These are phyloP conservation scores for Copidosoma aretas DNA, from an alignment of 2,888 invertebrate species.

Conservation along the genomic window DNA sequence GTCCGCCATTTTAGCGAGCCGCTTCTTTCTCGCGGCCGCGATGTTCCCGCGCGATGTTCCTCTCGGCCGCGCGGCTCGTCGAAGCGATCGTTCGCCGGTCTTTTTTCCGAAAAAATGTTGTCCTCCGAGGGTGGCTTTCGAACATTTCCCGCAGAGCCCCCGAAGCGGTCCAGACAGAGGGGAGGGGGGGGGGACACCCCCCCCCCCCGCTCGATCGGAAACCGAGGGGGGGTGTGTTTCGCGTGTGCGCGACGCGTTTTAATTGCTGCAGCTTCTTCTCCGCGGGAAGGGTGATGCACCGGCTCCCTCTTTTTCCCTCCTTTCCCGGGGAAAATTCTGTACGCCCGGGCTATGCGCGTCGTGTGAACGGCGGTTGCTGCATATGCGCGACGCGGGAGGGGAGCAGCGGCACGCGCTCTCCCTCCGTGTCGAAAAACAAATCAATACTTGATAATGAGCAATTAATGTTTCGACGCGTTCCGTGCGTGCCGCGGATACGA, in stretches of 20 bases:
- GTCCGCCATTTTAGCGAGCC: slow-evolving; percentile 53
- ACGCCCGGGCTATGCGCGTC: no score
- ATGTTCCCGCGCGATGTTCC: slow-evolving; percentile 19
- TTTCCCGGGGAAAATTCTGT: background rate
- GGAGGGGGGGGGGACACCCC: background rate
- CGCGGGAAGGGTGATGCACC: background rate
- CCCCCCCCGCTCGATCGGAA: background rate
- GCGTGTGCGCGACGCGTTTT: background rate
- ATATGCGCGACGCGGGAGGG: no score
- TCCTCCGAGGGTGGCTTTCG: no score
- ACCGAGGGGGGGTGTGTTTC: background rate
- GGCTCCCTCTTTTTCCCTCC: slow-evolving; percentile 2
- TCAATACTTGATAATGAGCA: slow-evolving; percentile 62
- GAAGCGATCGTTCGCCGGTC: no score
- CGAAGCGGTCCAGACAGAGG: background rate
- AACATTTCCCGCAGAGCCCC: slow-evolving; percentile 26
- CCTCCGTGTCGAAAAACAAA: no score
- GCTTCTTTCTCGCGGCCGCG: slow-evolving; percentile 37
- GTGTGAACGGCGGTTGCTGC: no score
- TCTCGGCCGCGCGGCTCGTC: background rate
- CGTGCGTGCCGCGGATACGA: no score
- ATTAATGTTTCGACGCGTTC: slow-evolving; percentile 51
- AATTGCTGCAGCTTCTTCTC: background rate
- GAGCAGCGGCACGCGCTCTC: no score
- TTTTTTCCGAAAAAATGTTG: no score